phyloP scores from a whole-genome alignment of 2,888 invertebrate species.

The Ephialtes manifestator region DNA sequence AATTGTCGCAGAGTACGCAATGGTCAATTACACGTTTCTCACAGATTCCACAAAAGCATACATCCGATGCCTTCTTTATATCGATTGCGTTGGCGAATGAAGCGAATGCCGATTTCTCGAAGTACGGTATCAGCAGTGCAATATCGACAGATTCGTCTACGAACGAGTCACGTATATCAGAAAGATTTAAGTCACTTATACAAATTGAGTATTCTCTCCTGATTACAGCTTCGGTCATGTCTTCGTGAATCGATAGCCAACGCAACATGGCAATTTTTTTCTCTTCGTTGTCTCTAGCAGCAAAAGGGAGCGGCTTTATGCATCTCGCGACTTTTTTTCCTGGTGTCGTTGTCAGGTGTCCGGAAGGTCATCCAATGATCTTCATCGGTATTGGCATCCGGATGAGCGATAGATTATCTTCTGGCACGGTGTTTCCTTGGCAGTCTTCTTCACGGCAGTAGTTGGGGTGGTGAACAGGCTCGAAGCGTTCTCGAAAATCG shows the following conservation, averaged over 20 bases:
- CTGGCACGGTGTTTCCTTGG: background rate
- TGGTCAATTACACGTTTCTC: background rate
- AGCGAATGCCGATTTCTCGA: background rate
- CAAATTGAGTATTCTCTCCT: background rate
- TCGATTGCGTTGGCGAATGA: background rate
- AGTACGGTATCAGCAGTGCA: background rate
- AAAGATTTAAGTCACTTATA: background rate
- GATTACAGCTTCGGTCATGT: too few species aligned
- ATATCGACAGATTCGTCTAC: background rate
- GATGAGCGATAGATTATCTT: too few species aligned
- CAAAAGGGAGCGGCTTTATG: too few species aligned
- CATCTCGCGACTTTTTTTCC: too few species aligned
- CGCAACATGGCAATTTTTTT: too few species aligned
- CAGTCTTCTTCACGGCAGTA: background rate
- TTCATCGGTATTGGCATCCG: too few species aligned
- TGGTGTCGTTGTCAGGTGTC: too few species aligned
- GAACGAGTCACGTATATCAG: background rate
- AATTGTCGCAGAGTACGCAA: background rate
- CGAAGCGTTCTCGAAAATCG: background rate
- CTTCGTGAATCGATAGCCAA: too few species aligned
- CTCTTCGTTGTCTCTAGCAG: too few species aligned
- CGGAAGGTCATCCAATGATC: too few species aligned
- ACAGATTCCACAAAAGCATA: background rate
- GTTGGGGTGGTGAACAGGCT: too few species aligned
- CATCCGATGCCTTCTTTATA: background rate